Evolutionary conservation across 2,797 vertebrate genomes (phyloP).

Genomic region (Chelmon rostratus): DNA sequence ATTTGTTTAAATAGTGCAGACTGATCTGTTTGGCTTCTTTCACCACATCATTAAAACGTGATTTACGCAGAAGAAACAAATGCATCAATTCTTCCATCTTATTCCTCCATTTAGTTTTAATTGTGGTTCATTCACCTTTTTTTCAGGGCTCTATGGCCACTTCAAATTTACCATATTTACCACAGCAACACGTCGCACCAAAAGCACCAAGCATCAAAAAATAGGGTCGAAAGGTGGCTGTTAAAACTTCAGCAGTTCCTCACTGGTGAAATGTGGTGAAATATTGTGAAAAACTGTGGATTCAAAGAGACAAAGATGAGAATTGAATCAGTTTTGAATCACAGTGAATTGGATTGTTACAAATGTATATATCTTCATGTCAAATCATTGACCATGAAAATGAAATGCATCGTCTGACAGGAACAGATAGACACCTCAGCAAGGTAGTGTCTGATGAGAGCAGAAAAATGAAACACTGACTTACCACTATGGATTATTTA

Average conservation of each 20-base stretch:
- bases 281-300: too few species aligned
- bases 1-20: conserved; percentile 26
- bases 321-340: background rate
- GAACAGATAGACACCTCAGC: background rate
- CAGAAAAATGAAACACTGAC: background rate
- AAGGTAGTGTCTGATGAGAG: background rate
- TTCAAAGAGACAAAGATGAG: too few species aligned
- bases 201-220: background rate
- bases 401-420: background rate
- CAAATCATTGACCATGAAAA: background rate
- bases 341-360: background rate
- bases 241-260: background rate
- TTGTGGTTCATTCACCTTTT: background rate
- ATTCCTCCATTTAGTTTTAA: conserved; percentile 7
- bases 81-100: conserved; percentile 28
- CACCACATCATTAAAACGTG: conserved; percentile 33
- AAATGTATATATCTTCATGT: background rate
- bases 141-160: background rate
- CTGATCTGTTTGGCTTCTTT: conserved; percentile 9
- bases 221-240: background rate
- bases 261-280: background rate
- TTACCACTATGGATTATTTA: background rate
- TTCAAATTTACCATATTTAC: background rate
- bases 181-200: background rate
- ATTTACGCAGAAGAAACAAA: conserved; percentile 28